Evolutionary conservation across 1,140 invertebrate genomes (phyloP).

Genomic region (Drosophila miranda): DNA sequence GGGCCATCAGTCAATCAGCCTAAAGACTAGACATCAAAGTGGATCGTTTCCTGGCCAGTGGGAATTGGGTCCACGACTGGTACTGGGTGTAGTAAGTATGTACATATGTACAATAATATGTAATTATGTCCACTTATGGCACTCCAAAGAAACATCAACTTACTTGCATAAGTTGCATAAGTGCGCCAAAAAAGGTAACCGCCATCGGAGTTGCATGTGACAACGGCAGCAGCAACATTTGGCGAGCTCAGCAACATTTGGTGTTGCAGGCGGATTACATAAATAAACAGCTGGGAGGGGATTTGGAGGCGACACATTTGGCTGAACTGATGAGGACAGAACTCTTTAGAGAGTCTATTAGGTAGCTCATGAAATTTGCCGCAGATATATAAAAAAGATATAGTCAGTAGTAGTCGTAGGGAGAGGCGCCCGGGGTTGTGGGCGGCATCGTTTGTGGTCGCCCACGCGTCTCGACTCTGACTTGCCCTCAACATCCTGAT

Average conservation of each 20-base stretch:
- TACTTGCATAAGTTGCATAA: slow-evolving; percentile 56
- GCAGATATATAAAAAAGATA: too few relatives aligned
- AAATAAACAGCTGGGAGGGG: slow-evolving; percentile 65
- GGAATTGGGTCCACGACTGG: slow-evolving; percentile 13
- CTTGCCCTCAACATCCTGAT: slow-evolving; percentile 51
- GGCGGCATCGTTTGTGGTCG: slow-evolving; percentile 62
- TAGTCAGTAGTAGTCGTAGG: too few relatives aligned
- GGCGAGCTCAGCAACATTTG: slow-evolving; percentile 55
- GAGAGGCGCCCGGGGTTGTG: slow-evolving; percentile 15
- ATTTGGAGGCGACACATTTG: slow-evolving; percentile 46
- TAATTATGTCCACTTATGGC: slow-evolving; percentile 67
- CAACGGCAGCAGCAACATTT: slow-evolving; percentile 40
- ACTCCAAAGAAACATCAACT: slow-evolving; percentile 36
- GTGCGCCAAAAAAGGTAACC: slow-evolving; percentile 64
- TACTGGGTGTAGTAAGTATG: slow-evolving; percentile 41
- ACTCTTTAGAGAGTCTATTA: neutral
- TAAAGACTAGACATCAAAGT: slow-evolving; percentile 52
- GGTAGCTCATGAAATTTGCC: neutral
- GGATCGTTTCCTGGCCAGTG: slow-evolving; percentile 41
- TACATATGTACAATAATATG: slow-evolving; percentile 9
- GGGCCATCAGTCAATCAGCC: slow-evolving; percentile 50
- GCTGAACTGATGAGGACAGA: neutral
- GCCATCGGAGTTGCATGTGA: slow-evolving; percentile 15
- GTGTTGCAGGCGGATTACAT: slow-evolving; percentile 63
- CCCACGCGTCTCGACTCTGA: slow-evolving; percentile 61